Base-by-base conservation (phyloP, 2,888 invertebrate genomes). In the Ornithoptera priamus region DNA sequence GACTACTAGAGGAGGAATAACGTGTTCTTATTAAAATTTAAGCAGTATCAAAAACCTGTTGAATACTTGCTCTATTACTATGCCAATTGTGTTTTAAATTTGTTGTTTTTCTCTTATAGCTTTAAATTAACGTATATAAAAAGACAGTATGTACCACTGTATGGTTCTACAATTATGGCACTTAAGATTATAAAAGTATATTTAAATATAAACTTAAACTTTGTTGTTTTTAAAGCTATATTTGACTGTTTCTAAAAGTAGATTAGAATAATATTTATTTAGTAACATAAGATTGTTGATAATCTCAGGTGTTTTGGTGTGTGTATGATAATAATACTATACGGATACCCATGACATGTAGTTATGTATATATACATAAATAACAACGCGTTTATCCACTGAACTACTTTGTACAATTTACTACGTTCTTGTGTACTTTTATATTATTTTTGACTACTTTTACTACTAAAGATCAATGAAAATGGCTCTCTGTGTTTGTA, bases 401-500 rank as follows among this genome's bases (percentile, higher is more conserved):
- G 80, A 75, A 77, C 77, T 79, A 80, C 79, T 81, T 77, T 80
- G 78, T 80, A 76, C 73, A 81, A 77, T 81, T 84, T 84, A 82
- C 78, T 81, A 78, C 81, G 79, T 77, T 87, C 80, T 85, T 83
- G 81, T 81, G 80, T 82, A 81, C 85, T 87, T 85, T 85, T 84
- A 77, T 81, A 81, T 80, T 81, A 78, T 85, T 85, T 30, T 86
- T 80, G 76, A 77, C 77, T 71, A 76, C 68, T 75, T 77, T 77
- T 80, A 76, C 72, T 65, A 72, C 70, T 71, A 73, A 70, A 74
- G 76, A 76, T 81, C 79, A 75, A 73, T 75, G 74, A 91, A 80
- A 80, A 94, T 94, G 94, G 90, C 94, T 87, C 85, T 92, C 80
- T 91, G 84, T 84, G 94, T 95, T 81, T 97, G 97, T 91, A 95